Conservation (phyloP, 2,888 invertebrate species). For the Campaea margaritaria region DNA sequence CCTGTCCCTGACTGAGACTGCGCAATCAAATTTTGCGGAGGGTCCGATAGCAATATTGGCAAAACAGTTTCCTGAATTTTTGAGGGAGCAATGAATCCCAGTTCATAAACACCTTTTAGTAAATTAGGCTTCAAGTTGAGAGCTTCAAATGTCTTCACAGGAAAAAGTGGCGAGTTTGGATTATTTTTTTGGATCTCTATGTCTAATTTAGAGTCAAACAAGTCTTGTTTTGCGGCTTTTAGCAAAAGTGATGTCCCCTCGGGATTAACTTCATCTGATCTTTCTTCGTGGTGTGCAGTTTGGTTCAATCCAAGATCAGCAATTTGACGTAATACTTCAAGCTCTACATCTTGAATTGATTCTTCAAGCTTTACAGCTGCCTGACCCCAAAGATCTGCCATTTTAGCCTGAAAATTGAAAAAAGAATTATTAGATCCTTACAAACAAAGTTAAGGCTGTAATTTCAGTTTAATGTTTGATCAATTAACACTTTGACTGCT, state of each 20-base stretch:
- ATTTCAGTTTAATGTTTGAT: no score
- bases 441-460: not conserved
- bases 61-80: conserved; percentile 99
- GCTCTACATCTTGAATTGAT: no score
- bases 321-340: no score
- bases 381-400: conserved; percentile 81
- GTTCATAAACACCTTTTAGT: conserved; percentile 95
- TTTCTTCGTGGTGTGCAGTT: conserved; percentile 67
- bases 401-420: conserved; percentile 45
- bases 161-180: conserved; percentile 97
- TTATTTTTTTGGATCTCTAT: conserved; percentile 96
- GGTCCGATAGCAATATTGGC: conserved; percentile 96
- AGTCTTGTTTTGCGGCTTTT: conserved; percentile 95
- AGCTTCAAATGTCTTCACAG: conserved; percentile 95
- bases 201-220: conserved; percentile 94
- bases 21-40: conserved; percentile 99
- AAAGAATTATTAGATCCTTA: not conserved
- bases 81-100: conserved; percentile 99
- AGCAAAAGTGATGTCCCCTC: conserved; percentile 95
- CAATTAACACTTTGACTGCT: no score
- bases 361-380: conserved; percentile 80
- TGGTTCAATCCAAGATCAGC: conserved; percentile 68
- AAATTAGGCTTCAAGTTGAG: conserved; percentile 94
- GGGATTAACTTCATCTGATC: conserved; percentile 78
- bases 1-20: conserved; percentile 99